phyloP scores from a whole-genome alignment of 2,797 vertebrate species.

The Syngnathus rostellatus region DNA sequence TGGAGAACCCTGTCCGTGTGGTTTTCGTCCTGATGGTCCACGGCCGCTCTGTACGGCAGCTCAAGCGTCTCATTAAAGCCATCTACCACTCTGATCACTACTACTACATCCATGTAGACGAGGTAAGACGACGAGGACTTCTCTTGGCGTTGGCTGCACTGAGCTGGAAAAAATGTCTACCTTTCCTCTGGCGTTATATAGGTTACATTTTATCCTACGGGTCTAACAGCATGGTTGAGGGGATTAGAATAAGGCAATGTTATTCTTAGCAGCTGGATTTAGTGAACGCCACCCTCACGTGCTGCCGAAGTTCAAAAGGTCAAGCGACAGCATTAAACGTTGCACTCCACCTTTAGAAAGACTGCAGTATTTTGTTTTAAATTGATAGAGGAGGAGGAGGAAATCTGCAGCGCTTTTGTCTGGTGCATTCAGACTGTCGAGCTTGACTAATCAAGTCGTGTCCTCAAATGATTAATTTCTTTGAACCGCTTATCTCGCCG shows the following conservation, averaged over 20 bases:
- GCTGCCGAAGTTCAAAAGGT: constrained; percentile 29
- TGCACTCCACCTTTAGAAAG: too few species aligned
- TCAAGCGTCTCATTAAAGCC: constrained; percentile 90
- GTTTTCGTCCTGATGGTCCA: constrained; percentile 93
- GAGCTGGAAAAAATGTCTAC: constrained; percentile 19
- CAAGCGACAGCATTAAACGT: not conserved
- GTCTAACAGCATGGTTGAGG: constrained; percentile 35
- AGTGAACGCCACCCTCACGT: constrained; percentile 24
- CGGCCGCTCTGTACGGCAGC: constrained; percentile 84
- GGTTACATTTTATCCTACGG: constrained; percentile 34
- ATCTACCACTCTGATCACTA: constrained; percentile 92
- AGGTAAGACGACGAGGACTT: constrained; percentile 61
- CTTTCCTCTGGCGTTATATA: constrained; percentile 23
- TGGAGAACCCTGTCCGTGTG: constrained; percentile 78
- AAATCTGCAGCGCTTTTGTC: not conserved
- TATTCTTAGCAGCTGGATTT: constrained; percentile 52
- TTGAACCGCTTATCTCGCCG: not conserved
- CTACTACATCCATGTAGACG: constrained; percentile 97
- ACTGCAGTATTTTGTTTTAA: not conserved
- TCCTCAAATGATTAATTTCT: not conserved
- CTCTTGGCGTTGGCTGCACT: not conserved
- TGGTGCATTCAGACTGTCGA: not conserved
- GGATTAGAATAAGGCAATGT: constrained; percentile 57
- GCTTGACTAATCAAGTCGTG: not conserved
- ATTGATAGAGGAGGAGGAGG: not conserved